These are phyloP conservation scores for Araneus ventricosus DNA, from an alignment of 1,140 invertebrate species.

Conservation along the genomic window DNA sequence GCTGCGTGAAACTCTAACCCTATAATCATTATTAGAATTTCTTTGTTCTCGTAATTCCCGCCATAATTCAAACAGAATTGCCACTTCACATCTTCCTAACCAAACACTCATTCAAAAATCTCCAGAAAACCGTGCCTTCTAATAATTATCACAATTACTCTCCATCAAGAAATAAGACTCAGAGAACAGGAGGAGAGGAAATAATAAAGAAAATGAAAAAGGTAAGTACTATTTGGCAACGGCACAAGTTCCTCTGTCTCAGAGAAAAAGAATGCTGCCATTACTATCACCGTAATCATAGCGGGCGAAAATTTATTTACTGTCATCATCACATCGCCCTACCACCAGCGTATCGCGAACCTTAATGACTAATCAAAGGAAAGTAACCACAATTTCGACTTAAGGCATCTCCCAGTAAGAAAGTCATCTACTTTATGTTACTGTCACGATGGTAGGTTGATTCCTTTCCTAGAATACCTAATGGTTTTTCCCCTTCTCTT, in stretches of 20 bases:
- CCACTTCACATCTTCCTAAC: background rate
- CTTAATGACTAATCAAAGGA: conserved; percentile 70
- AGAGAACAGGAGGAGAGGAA: background rate
- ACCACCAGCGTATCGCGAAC: conserved; percentile 35
- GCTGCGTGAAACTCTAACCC: background rate
- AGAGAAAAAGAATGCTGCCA: conserved; percentile 57
- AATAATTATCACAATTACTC: conserved; percentile 58
- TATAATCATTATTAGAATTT: conserved; percentile 18
- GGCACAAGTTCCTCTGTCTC: conserved; percentile 39
- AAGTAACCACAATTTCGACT: conserved; percentile 71
- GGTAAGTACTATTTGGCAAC: conserved; percentile 59
- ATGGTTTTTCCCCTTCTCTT: conserved; percentile 30
- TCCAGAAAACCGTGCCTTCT: background rate
- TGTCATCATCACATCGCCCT: conserved; percentile 65
- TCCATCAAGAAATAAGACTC: conserved; percentile 40
- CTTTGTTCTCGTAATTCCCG: background rate
- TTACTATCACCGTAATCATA: conserved; percentile 59
- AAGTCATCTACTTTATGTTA: conserved; percentile 73
- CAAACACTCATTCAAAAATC: conserved; percentile 9
- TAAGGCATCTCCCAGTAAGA: conserved; percentile 43
- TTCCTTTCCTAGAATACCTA: conserved; percentile 61
- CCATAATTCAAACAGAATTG: conserved; percentile 17
- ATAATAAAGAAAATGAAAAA: conserved; percentile 17
- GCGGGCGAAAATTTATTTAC: conserved; percentile 70
- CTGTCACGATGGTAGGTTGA: conserved; percentile 45